Conservation (phyloP, 2,113 vertebrate genomes). For the Uria lomvia region DNA sequence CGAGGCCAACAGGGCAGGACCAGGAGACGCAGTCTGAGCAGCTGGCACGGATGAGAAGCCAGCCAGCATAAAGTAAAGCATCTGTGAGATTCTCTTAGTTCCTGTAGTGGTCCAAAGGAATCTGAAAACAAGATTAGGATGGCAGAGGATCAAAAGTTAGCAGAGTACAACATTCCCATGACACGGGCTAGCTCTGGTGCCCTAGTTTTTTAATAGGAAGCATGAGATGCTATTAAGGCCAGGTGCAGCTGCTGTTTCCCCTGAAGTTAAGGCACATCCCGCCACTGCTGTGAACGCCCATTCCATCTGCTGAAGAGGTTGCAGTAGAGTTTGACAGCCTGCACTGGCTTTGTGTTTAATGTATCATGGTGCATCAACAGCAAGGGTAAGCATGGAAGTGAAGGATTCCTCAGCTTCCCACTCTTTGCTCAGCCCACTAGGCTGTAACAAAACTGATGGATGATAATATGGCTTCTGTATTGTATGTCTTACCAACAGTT, state of each 20-base stretch:
- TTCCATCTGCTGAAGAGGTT: background rate
- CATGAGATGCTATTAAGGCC: background rate
- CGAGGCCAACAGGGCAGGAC: background rate
- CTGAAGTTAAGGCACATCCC: background rate
- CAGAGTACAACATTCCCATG: background rate
- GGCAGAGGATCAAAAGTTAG: background rate
- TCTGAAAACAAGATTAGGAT: background rate
- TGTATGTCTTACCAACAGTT: background rate
- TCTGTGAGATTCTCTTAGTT: background rate
- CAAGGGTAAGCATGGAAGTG: background rate
- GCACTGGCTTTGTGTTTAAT: background rate
- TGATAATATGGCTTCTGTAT: background rate
- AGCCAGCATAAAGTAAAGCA: background rate
- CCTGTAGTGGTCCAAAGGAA: background rate
- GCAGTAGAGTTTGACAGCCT: background rate
- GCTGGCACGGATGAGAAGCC: background rate
- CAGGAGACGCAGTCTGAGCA: background rate
- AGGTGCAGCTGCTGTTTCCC: background rate
- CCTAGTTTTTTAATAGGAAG: background rate
- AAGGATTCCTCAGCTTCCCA: background rate
- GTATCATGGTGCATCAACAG: background rate
- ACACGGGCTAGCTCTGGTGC: background rate
- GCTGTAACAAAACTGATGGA: background rate
- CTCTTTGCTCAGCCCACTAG: background rate
- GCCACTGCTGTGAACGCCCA: background rate